Evolutionary conservation across 2,113 vertebrate genomes (phyloP).

Genomic region (Chroicocephalus ridibundus): DNA sequence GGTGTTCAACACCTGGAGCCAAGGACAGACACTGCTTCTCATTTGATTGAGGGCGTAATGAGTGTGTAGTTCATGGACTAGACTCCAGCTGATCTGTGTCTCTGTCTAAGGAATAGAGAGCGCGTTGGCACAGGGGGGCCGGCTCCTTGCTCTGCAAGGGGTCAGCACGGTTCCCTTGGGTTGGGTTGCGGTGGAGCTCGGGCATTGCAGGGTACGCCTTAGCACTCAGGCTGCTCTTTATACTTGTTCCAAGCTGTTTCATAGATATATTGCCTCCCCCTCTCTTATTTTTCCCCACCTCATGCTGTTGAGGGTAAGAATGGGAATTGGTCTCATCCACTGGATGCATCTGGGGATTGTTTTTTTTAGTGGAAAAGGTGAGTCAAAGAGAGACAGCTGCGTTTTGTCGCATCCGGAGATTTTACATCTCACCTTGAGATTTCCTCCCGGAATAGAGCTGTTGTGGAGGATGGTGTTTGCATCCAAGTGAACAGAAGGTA

Average conservation of each 20-base stretch:
- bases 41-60: neutral
- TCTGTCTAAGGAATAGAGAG: too few relatives aligned
- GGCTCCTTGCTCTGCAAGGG: neutral
- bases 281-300: neutral
- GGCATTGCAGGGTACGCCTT: accelerated
- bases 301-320: neutral
- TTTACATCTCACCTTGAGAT: neutral
- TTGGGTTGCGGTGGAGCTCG: neutral
- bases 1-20: neutral
- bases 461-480: neutral
- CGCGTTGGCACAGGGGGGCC: too few relatives aligned
- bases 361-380: neutral
- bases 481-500: neutral
- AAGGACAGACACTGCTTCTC: neutral
- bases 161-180: neutral
- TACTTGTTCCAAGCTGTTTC: neutral
- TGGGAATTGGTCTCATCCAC: neutral
- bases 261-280: neutral
- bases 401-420: neutral
- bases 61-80: neutral
- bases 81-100: too few relatives aligned
- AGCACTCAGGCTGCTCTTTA: neutral
- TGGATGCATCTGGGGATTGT: neutral
- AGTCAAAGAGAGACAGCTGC: too few relatives aligned
- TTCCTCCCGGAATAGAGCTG: accelerated